Percentiles rank a stretch among this genome's conserved stretches.
Evolutionary conservation across 2,797 vertebrate genomes (phyloP).

Genomic region (Arremon brunneinucha): DNA sequence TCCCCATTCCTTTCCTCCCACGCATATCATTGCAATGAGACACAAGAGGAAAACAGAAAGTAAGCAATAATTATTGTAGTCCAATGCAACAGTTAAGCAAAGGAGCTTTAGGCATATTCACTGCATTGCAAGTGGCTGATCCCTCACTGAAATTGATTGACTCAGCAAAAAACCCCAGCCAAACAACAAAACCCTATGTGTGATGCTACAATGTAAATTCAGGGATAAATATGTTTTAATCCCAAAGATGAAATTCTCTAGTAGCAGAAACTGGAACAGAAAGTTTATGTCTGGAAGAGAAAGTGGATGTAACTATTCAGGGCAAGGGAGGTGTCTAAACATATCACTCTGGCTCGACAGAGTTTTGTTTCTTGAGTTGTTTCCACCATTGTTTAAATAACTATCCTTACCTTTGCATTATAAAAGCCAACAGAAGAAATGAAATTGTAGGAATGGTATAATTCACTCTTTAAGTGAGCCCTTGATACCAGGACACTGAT

Average conservation of each 20-base stretch:
- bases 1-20: background rate
- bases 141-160: background rate
- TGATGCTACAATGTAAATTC: background rate
- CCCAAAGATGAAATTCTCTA: background rate
- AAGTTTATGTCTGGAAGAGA: background rate
- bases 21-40: background rate
- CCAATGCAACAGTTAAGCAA: background rate
- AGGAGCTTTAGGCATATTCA: background rate
- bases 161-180: background rate
- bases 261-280: background rate
- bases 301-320: rapidly evolving
- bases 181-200: background rate
- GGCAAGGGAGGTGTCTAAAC: background rate
- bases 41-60: background rate
- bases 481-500: background rate
- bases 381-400: background rate
- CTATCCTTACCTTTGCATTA: background rate
- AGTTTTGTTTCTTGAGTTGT: background rate
- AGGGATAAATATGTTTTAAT: background rate
- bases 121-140: background rate
- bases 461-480: background rate
- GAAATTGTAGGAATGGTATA: background rate
- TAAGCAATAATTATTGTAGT: background rate
- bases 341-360: background rate
- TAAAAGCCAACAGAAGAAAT: background rate